Percentiles rank a stretch among this genome's conserved stretches.
These are phyloP conservation scores for Drusus annulatus DNA, from an alignment of 1,140 invertebrate genomes.

Conservation along the genomic window DNA sequence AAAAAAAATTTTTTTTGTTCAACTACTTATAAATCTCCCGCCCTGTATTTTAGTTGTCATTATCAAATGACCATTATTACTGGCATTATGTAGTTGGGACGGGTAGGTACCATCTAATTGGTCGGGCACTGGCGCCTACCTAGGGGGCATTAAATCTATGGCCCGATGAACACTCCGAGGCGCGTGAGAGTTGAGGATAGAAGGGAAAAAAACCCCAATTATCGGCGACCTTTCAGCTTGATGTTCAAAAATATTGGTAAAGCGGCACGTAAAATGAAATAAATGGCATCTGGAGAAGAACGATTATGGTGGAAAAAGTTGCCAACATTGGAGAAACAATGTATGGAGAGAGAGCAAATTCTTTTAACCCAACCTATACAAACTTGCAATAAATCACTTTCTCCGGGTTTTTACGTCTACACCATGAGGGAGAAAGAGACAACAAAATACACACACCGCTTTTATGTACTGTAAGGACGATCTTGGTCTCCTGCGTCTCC, in stretches of 20 bases:
- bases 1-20: not conserved
- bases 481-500: too few species aligned
- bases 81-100: conserved; percentile 50
- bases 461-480: too few species aligned
- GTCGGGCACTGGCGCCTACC: conserved; percentile 40
- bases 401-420: too few species aligned
- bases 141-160: conserved; percentile 4
- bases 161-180: not conserved
- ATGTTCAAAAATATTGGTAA: too few species aligned
- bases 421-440: too few species aligned
- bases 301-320: too few species aligned
- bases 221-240: not conserved
- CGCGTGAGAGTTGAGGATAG: not conserved
- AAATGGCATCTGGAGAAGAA: not conserved
- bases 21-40: not conserved
- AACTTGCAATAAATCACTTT: too few species aligned
- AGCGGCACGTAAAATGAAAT: not conserved
- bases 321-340: too few species aligned
- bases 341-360: too few species aligned
- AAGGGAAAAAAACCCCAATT: not conserved
- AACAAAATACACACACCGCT: too few species aligned
- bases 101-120: conserved; percentile 12
- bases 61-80: conserved; percentile 47
- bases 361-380: too few species aligned
- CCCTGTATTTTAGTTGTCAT: conserved; percentile 45